Evolutionary conservation across 2,797 vertebrate genomes (phyloP), one percentile per base, ranked within the genome.

Genomic region (Naso thynnoides): DNA sequence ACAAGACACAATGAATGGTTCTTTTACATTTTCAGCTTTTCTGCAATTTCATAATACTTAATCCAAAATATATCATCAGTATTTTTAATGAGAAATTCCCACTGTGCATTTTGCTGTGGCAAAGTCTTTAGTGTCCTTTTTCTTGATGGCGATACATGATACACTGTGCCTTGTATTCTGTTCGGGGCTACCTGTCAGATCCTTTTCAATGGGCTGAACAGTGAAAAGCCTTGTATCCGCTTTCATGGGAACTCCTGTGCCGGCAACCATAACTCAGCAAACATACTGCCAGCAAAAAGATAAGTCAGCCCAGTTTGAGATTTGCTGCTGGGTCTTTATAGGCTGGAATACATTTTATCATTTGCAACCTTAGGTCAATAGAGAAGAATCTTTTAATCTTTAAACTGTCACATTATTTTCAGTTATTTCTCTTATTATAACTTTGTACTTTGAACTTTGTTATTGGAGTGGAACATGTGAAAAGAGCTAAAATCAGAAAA

Each of bases 231-330:
- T 67, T 79, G 73, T 91, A 93, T 94, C 89, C 82, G 66, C 87
- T 94, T 94, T 93, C 93, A 92, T 91, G 89, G 90, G 90, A 92
- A 91, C 89, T 90, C 68, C 81, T 65, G 57, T 58, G 64, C 62
- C 68, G 59, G 73, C 57, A 84, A 81, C 83, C 78, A 78, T 58
- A 66, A 59, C 70, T 59, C 69, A 71, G 67, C 41, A 54, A 72
- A 62, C 67, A 73, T 65, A 76, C 67, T 58, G 48, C 63, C 3
- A 15, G 50, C 24, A 57, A 65, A 83, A 60, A 24, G 23, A 73
- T 10, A 63, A 77, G 55, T 73, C 75, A 56, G 44, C 54, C 21
- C 21, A 69, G 59, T 56, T 42, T 61, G 16, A 63, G 2, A 29
- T 66, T 60, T 13, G 26, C 65, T 62, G 60, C 38, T 39, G 6